These are phyloP conservation scores for Oncorhynchus gorbuscha DNA, from an alignment of 2,113 vertebrate species.

Conservation along the genomic window DNA sequence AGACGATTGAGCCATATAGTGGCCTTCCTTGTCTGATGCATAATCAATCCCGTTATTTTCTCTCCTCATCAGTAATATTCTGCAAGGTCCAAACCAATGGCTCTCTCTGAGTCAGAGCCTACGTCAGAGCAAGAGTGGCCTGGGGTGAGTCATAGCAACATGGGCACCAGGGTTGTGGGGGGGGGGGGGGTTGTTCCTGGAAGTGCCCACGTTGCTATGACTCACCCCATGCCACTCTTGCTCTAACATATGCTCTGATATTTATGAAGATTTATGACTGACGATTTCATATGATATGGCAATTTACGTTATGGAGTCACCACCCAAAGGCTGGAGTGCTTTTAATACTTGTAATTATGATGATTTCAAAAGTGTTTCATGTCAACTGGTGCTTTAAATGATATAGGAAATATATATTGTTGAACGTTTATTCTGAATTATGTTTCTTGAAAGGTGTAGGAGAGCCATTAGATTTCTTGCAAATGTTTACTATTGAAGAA, in stretches of 20 bases:
- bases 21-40: not conserved
- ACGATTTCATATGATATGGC: not conserved
- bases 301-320: not conserved
- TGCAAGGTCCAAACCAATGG: conserved; percentile 30
- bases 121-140: not conserved
- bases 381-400: not conserved
- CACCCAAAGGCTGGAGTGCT: not conserved
- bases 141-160: not conserved
- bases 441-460: not conserved
- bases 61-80: not conserved
- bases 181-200: conserved; percentile 2
- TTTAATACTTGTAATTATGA: not conserved
- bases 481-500: not conserved
- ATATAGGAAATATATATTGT: not conserved
- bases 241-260: not conserved
- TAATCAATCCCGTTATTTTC: not conserved
- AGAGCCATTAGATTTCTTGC: not conserved
- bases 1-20: not conserved
- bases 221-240: not conserved
- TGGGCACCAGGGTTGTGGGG: not conserved
- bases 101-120: conserved; percentile 19
- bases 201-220: conserved; percentile 1
- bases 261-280: not conserved
- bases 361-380: not conserved
- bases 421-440: too few relatives aligned